Base-by-base conservation (phyloP, 2,113 vertebrate species). In the Saguinus imperator region DNA sequence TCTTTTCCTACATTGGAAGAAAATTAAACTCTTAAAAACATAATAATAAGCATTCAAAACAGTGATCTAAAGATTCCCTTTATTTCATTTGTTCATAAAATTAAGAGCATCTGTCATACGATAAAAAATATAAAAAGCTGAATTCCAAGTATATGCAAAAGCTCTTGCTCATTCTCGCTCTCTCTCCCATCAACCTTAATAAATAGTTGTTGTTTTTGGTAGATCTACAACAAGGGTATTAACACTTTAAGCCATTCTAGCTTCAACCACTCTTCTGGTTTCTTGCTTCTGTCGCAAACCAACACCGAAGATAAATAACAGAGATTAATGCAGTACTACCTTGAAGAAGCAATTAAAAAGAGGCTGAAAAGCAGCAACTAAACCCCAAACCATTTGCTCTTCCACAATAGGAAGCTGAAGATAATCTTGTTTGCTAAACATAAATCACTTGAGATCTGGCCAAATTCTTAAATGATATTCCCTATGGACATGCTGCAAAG, bases 401-500 rank as follows among this genome's bases (percentile, higher is more conserved):
- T 93, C 58, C 57, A 94, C 91, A n/a, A 95, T 25, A 80, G 88
- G 82, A 97, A 98, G 92, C 89, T 57, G 61, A 96, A 98, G 80
- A 98, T 50, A 96, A 91, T 98, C 94, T 95, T 81, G 75, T 92
- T 96, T 96, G 93, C 85, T 95, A 89, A 91, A 97, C 95, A 43
- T 95, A 50, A 76, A 96, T 86, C 77, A 97, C 45, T 94, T 52
- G 96, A 94, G 93, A 75, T 92, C 58, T 90, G n/a, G 72, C 91
- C 68, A 81, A 12, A 43, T 90, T 95, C 93, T 96, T 80, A 70
- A 72, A 64, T 18, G 40, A 0, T 86, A 82, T 87, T 97, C 96
- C 91, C 96, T 96, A 93, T 48, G 97, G 89, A 95, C 95, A 40
- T 5, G 0, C 20, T 25, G 83, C 93, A 18, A 94, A 94, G 48